A percentile compares a stretch with the other conserved stretches of the same genome.
These are phyloP conservation scores for Heterochromis multidens DNA, from an alignment of 2,113 vertebrate genomes.

Conservation along the genomic window DNA sequence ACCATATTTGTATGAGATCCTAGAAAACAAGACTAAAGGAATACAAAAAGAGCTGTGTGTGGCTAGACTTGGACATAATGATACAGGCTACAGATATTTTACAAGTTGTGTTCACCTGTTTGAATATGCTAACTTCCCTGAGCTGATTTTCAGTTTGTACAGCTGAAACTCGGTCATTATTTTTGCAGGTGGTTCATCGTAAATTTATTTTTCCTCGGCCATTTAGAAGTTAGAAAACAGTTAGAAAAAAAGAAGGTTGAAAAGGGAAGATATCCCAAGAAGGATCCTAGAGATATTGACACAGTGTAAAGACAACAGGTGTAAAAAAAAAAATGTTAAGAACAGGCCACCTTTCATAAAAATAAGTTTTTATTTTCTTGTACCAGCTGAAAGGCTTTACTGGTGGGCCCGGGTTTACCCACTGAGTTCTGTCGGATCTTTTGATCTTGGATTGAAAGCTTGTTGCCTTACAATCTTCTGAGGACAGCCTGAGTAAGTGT, in stretches of 20 bases:
- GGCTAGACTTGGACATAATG: background rate
- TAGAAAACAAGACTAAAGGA: background rate
- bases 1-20: background rate
- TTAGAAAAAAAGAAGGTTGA: background rate
- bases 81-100: background rate
- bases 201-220: background rate
- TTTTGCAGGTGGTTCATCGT: background rate
- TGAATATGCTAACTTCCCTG: no score
- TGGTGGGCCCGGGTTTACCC: background rate
- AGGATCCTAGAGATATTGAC: background rate
- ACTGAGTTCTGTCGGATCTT: conserved; percentile 9
- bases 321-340: background rate
- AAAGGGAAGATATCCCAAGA: background rate
- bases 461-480: background rate
- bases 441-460: conserved; percentile 64
- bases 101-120: no score
- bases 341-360: background rate
- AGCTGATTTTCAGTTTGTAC: no score
- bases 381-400: background rate
- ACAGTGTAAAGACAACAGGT: background rate
- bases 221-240: no score
- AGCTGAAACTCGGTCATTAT: background rate
- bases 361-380: background rate
- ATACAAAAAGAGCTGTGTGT: background rate
- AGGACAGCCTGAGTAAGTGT: conserved; percentile 15